A percentile compares a stretch with the other conserved stretches of the same genome.
phyloP scores from a whole-genome alignment of 2,113 vertebrate species.

The Aphyosemion australe region DNA sequence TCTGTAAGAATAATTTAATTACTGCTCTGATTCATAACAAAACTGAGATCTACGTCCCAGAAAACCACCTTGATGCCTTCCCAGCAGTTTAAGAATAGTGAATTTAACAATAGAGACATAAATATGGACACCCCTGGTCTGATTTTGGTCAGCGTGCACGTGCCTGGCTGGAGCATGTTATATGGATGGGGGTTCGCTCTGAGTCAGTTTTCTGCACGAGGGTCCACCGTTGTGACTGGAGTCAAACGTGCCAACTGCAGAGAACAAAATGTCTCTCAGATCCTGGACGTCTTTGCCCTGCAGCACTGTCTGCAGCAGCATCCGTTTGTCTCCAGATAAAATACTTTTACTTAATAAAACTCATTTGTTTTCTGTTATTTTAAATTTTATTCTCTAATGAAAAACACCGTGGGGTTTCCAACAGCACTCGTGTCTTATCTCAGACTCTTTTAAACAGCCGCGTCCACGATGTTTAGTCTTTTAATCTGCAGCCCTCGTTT shows the following conservation, averaged over 20 bases:
- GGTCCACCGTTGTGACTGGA: conserved; percentile 30
- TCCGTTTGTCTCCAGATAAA: background rate
- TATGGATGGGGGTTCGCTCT: conserved; percentile 14
- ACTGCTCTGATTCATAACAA: no score
- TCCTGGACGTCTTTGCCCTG: background rate
- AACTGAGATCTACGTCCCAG: no score
- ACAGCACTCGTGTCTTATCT: no score
- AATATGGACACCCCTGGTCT: background rate
- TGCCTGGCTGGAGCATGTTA: conserved; percentile 41
- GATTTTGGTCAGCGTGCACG: conserved; percentile 34
- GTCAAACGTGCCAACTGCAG: background rate
- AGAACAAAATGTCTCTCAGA: conserved; percentile 40
- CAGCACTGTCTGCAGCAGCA: conserved; percentile 1
- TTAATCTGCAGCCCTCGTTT: background rate
- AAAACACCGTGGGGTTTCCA: no score
- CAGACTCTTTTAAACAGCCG: no score
- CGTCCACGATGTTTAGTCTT: background rate
- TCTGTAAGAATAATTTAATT: no score
- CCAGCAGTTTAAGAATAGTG: no score
- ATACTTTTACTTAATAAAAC: no score
- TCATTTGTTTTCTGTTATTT: conserved; percentile 9
- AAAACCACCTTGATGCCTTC: no score
- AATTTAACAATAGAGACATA: no score
- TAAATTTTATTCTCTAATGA: conserved; percentile 16
- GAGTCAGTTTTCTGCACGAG: no score